A percentile compares a stretch with the other conserved stretches of the same genome.
phyloP scores from a whole-genome alignment of 2,888 invertebrate species.

The Malthinus flaveolus region DNA sequence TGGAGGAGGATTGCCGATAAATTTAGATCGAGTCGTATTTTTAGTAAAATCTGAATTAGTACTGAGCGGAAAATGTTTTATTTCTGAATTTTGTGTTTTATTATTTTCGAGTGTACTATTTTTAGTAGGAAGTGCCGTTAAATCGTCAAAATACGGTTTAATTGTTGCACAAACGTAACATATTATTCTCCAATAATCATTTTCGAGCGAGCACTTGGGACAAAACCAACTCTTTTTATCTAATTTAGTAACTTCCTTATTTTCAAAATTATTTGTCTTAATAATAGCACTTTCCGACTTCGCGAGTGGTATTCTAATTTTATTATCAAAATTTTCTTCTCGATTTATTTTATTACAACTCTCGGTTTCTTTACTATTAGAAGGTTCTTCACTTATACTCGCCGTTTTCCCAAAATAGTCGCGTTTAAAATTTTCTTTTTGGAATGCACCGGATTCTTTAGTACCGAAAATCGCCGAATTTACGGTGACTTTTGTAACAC shows the following conservation, averaged over 20 bases:
- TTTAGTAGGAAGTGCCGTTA: conserved; percentile 36
- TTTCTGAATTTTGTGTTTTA: conserved; percentile 30
- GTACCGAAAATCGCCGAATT: conserved; percentile 56
- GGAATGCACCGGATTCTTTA: conserved; percentile 36
- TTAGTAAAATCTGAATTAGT: conserved; percentile 26
- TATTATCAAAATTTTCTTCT: conserved; percentile 39
- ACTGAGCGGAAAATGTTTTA: conserved; percentile 29
- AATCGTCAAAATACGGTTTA: conserved; percentile 56
- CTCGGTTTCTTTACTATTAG: conserved; percentile 24
- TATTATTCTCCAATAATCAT: conserved; percentile 64
- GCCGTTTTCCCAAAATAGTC: conserved; percentile 47
- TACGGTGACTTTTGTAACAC: conserved; percentile 59
- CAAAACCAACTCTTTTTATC: conserved; percentile 60
- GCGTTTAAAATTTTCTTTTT: conserved; percentile 39
- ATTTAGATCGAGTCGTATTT: conserved; percentile 30
- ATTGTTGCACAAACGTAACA: conserved; percentile 64
- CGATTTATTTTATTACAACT: conserved; percentile 3
- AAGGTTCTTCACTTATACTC: conserved; percentile 37
- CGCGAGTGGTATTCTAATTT: conserved; percentile 43
- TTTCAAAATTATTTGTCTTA: conserved; percentile 38
- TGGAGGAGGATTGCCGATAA: conserved; percentile 13
- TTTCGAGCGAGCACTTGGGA: conserved; percentile 62
- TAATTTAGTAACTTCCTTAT: conserved; percentile 43
- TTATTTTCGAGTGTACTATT: conserved; percentile 34
- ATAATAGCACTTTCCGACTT: conserved; percentile 52